phyloP scores from a whole-genome alignment of 2,888 invertebrate genomes.

The Diabrotica balteata region DNA sequence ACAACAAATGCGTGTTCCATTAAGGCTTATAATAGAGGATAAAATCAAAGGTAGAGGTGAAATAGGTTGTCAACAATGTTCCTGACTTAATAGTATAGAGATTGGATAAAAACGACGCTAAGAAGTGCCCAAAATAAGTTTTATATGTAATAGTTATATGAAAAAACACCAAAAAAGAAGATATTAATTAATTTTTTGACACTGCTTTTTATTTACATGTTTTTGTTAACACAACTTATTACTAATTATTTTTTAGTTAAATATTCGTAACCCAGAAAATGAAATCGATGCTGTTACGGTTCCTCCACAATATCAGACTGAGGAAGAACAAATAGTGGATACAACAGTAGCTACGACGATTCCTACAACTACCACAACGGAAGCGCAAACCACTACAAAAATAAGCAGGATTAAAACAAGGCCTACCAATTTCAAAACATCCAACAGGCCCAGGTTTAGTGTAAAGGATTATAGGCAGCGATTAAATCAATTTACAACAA shows the following conservation, averaged over 20 bases:
- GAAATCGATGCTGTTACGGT: slow-evolving; percentile 52
- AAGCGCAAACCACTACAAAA: slow-evolving; percentile 51
- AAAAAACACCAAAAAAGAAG: no score
- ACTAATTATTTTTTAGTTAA: slow-evolving; percentile 25
- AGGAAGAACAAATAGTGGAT: slow-evolving; percentile 33
- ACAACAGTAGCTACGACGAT: slow-evolving; percentile 44
- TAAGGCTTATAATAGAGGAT: no score
- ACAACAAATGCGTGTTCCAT: no score
- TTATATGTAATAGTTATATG: no score
- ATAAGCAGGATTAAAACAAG: slow-evolving; percentile 52
- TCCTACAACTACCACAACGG: slow-evolving; percentile 55
- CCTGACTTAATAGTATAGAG: no score
- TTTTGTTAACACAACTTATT: no score
- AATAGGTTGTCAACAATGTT: no score
- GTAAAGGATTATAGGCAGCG: slow-evolving; percentile 78
- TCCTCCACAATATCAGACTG: slow-evolving; percentile 19
- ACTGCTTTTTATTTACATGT: no score
- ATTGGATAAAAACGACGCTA: no score
- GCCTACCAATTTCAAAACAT: slow-evolving; percentile 64
- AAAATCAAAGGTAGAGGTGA: no score
- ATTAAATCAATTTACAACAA: slow-evolving; percentile 64
- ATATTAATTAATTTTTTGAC: no score
- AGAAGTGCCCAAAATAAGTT: no score
- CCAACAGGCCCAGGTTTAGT: slow-evolving; percentile 75
- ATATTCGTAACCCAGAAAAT: slow-evolving; percentile 51